These are phyloP conservation scores for Syrrhaptes paradoxus DNA, from an alignment of 2,113 vertebrate species.

Conservation along the genomic window DNA sequence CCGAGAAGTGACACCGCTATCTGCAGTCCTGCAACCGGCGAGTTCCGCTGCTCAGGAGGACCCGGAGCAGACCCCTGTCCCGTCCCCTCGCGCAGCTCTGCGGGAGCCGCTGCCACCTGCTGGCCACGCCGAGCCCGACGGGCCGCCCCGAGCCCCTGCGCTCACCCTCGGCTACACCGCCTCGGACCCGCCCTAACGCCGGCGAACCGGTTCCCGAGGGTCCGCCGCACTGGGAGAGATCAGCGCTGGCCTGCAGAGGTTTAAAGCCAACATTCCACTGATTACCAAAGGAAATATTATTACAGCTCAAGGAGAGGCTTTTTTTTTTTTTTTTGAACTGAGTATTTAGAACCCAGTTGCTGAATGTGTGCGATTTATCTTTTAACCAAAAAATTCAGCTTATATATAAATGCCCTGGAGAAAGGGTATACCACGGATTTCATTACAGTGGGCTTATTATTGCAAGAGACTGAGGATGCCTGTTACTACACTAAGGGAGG, in stretches of 20 bases:
- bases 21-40: not conserved
- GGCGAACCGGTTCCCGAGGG: no score
- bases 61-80: fast-evolving
- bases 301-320: not conserved
- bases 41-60: not conserved
- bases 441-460: not conserved
- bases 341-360: not conserved
- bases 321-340: not conserved
- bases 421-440: not conserved
- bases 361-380: not conserved
- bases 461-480: not conserved
- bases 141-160: not conserved
- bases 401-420: not conserved
- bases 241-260: not conserved
- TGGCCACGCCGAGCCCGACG: not conserved
- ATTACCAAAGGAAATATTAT: not conserved
- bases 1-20: not conserved
- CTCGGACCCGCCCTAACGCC: no score
- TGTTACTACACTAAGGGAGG: not conserved
- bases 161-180: no score
- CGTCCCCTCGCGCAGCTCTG: not conserved
- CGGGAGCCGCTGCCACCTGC: constrained; percentile 44
- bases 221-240: no score
- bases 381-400: not conserved
- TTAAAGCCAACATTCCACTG: not conserved